Evolutionary conservation across 1,140 invertebrate genomes (phyloP).

Genomic region (Meloidogyne exigua): DNA sequence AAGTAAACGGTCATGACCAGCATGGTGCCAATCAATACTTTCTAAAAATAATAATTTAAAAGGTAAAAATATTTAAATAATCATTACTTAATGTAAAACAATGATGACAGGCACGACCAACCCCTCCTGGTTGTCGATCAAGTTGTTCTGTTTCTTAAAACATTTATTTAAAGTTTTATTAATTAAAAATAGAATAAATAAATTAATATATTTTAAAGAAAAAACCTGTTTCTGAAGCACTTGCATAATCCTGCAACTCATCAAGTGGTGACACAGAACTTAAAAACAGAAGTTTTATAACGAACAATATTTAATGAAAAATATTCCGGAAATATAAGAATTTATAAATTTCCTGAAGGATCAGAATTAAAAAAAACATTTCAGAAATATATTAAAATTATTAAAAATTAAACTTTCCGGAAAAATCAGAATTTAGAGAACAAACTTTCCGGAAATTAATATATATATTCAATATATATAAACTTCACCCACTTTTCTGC

Average conservation of each 20-base stretch:
- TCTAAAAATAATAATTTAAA: slow-evolving; percentile 60
- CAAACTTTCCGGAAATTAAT: not conserved
- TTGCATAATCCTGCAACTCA: slow-evolving; percentile 57
- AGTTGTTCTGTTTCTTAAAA: slow-evolving; percentile 91
- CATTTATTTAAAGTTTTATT: too few relatives aligned
- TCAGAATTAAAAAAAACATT: too few relatives aligned
- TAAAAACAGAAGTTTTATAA: not conserved
- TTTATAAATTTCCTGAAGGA: too few relatives aligned
- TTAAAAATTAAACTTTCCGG: too few relatives aligned
- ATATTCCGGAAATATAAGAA: not conserved
- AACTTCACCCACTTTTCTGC: not conserved
- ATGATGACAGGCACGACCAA: slow-evolving; percentile 68
- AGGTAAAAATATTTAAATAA: not conserved
- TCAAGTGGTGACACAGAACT: slow-evolving; percentile 3
- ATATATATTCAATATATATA: not conserved
- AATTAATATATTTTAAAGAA: too few relatives aligned
- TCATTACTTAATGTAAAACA: slow-evolving; percentile 71
- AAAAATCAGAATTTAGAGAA: not conserved
- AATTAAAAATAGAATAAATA: too few relatives aligned
- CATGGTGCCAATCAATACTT: slow-evolving; percentile 76
- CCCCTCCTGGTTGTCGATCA: slow-evolving; percentile 79
- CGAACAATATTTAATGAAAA: not conserved
- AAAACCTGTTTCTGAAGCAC: slow-evolving; percentile 75
- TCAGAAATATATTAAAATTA: too few relatives aligned
- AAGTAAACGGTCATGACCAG: slow-evolving; percentile 72